phyloP scores from a whole-genome alignment of 2,797 vertebrate species.

The Parambassis ranga region DNA sequence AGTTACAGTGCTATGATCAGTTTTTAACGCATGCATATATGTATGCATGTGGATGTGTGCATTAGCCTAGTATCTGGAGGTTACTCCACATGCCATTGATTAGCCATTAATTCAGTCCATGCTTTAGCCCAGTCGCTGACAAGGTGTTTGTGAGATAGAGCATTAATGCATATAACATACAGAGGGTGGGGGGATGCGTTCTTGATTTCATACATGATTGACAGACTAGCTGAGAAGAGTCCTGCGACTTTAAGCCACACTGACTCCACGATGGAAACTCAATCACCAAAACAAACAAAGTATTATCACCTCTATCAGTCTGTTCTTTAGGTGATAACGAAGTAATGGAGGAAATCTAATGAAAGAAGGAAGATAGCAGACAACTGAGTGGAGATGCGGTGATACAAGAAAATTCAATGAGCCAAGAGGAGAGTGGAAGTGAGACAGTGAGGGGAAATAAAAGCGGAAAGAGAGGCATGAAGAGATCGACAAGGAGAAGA shows the following conservation, averaged over 20 bases:
- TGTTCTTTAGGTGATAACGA: slow-evolving; percentile 25
- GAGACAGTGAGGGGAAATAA: neutral
- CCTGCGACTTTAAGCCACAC: slow-evolving; percentile 28
- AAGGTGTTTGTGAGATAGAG: neutral
- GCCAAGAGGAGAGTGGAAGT: slow-evolving; percentile 19
- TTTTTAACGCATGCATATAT: slow-evolving; percentile 18
- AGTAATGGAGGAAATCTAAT: slow-evolving; percentile 22
- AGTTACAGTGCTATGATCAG: slow-evolving; percentile 36
- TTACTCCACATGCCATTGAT: slow-evolving; percentile 54
- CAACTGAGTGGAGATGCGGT: neutral
- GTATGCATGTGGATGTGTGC: slow-evolving; percentile 7
- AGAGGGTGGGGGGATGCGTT: neutral
- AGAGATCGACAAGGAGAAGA: slow-evolving; percentile 31
- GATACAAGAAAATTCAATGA: slow-evolving; percentile 34
- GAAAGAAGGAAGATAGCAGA: neutral
- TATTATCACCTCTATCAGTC: slow-evolving; percentile 19
- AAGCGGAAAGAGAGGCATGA: slow-evolving; percentile 33
- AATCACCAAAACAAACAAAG: slow-evolving; percentile 56
- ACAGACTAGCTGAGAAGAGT: slow-evolving; percentile 32
- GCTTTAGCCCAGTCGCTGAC: slow-evolving; percentile 27
- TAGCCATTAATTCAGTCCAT: slow-evolving; percentile 53
- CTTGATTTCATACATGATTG: slow-evolving; percentile 53
- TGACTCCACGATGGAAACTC: slow-evolving; percentile 47
- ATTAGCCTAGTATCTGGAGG: slow-evolving; percentile 6
- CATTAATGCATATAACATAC: slow-evolving; percentile 1